phyloP scores from a whole-genome alignment of 1,140 invertebrate genomes.

The Paralvinella palmiformis region DNA sequence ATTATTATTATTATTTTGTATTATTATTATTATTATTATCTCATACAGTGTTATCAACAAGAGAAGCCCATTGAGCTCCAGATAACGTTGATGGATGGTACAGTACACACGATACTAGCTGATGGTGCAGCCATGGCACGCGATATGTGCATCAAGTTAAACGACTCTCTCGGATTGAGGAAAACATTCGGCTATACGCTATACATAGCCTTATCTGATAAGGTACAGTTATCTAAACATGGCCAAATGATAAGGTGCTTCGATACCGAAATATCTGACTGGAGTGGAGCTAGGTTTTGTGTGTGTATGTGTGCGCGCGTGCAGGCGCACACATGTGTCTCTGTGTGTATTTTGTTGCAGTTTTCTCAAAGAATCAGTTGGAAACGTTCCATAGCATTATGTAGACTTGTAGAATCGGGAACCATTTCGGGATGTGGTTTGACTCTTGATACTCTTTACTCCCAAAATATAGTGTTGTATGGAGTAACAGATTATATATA shows the following conservation, averaged over 20 bases:
- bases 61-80: conserved; percentile 33
- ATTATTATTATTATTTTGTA: not conserved
- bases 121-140: conserved; percentile 37
- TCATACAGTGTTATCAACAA: not conserved
- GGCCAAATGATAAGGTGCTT: no score
- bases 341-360: not conserved
- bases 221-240: conserved; percentile 25
- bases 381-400: no score
- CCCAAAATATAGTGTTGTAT: no score
- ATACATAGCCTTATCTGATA: conserved; percentile 37
- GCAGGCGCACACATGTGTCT: not conserved
- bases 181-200: conserved; percentile 37
- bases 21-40: not conserved
- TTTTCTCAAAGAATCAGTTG: not conserved
- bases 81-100: conserved; percentile 39
- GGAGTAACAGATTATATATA: no score
- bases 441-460: no score
- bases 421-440: no score
- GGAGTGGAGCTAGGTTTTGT: no score
- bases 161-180: conserved; percentile 27
- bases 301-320: no score
- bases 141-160: conserved; percentile 32
- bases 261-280: no score
- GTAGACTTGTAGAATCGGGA: no score
- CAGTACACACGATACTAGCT: conserved; percentile 30